These are phyloP conservation scores for Sinohyriopsis cumingii DNA, from an alignment of 2,888 invertebrate genomes.

Conservation along the genomic window DNA sequence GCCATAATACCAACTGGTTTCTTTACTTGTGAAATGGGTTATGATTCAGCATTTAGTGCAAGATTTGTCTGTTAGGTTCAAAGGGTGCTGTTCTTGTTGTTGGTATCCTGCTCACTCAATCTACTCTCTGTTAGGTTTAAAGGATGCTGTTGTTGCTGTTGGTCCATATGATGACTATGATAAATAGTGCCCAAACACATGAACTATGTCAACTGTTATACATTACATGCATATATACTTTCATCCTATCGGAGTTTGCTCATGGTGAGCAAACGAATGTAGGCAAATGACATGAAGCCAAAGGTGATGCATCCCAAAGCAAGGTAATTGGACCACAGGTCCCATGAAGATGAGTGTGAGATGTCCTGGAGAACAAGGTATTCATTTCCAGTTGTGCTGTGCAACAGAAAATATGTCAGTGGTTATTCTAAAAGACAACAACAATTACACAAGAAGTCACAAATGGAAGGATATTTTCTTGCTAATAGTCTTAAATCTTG, in stretches of 20 bases:
- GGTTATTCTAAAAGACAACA: neutral
- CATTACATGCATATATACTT: neutral
- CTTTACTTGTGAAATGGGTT: too few species aligned
- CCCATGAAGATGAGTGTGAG: constrained; percentile 56
- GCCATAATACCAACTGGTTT: too few species aligned
- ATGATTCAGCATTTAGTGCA: too few species aligned
- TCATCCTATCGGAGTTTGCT: constrained; percentile 58
- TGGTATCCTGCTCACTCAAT: too few species aligned
- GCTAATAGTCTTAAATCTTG: neutral
- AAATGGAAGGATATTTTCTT: neutral
- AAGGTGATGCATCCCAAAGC: constrained; percentile 56
- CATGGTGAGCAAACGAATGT: constrained; percentile 64
- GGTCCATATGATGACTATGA: too few species aligned
- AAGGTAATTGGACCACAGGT: constrained; percentile 66
- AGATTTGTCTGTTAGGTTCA: too few species aligned
- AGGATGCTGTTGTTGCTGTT: too few species aligned
- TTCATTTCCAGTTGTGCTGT: constrained; percentile 51
- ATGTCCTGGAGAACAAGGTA: constrained; percentile 63
- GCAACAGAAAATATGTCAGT: constrained; percentile 4
- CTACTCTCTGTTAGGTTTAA: too few species aligned
- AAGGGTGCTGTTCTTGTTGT: too few species aligned
- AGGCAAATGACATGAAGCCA: constrained; percentile 58
- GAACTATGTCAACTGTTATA: too few species aligned
- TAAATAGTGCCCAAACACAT: too few species aligned
- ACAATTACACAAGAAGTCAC: neutral